Conservation (phyloP, 2,113 vertebrate genomes). For the Lepus timidus region DNA sequence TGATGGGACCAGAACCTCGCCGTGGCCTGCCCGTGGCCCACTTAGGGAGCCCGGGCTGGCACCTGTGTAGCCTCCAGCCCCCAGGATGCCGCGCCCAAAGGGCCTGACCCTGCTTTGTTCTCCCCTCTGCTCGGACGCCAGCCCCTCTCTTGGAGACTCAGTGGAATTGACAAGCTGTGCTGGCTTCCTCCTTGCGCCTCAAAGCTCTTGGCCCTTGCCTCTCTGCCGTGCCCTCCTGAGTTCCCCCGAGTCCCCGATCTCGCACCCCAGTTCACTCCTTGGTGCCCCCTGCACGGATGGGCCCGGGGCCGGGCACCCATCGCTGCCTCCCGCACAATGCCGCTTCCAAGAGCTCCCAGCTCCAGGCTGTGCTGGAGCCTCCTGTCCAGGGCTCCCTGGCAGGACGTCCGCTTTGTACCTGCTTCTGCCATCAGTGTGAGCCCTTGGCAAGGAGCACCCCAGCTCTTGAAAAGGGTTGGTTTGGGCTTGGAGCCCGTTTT, state of each 20-base stretch:
- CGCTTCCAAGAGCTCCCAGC: constrained; percentile 80
- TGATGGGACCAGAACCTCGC: constrained; percentile 71
- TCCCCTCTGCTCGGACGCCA: neutral
- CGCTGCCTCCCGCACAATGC: constrained; percentile 78
- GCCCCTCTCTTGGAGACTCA: constrained; percentile 67
- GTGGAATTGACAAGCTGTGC: constrained; percentile 86
- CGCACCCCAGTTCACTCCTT: constrained; percentile 58
- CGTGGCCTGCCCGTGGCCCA: neutral
- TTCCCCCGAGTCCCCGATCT: constrained; percentile 55
- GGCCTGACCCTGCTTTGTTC: neutral
- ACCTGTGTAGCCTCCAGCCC: neutral
- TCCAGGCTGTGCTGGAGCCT: constrained; percentile 63
- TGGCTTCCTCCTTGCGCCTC: constrained; percentile 77
- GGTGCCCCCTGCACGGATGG: constrained; percentile 70
- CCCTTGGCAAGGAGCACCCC: constrained; percentile 43
- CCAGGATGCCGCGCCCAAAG: neutral
- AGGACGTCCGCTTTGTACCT: constrained; percentile 76
- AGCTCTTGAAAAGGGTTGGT: constrained; percentile 80
- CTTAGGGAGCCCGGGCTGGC: neutral
- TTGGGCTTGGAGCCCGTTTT: constrained; percentile 68
- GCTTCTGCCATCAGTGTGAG: constrained; percentile 67
- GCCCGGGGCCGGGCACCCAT: constrained; percentile 70
- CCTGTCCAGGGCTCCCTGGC: constrained; percentile 58
- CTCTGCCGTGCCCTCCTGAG: constrained; percentile 71
- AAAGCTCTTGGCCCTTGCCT: constrained; percentile 79